Evolutionary conservation across 2,113 vertebrate species (phyloP).

Genomic region (Bos taurus): ARS-UCD2.0 NC_037349.1:33860001-33860500

Average conservation of each 20-base stretch:
- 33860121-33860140: background rate
- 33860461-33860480: background rate
- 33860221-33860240: background rate
- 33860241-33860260: background rate
- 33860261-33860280: too few relatives aligned
- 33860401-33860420: background rate
- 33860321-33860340: background rate
- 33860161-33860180: background rate
- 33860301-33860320: background rate
- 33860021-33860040: rapidly evolving
- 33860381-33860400: background rate
- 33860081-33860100: background rate
- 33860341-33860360: background rate
- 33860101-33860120: background rate
- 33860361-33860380: background rate
- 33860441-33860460: background rate
- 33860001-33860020: rapidly evolving
- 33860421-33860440: background rate
- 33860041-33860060: rapidly evolving
- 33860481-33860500: background rate
- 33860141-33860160: background rate
- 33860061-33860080: rapidly evolving
- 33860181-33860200: background rate
- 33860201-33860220: background rate
- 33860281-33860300: too few relatives aligned